phyloP scores from a whole-genome alignment of 2,797 vertebrate species.

The Xiphophorus birchmanni region DNA sequence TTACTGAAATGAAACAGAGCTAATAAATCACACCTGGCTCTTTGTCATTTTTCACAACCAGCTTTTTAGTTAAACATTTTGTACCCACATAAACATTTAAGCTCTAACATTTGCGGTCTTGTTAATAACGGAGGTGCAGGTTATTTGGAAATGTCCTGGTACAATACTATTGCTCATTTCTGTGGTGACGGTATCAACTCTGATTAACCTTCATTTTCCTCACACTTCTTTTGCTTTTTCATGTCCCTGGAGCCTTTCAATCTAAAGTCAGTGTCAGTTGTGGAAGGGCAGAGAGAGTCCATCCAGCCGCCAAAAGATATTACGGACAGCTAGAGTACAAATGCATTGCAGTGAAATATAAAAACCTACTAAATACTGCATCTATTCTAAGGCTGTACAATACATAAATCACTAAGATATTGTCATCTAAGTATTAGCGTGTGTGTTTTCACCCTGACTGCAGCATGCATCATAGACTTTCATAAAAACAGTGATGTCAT shows the following conservation, averaged over 20 bases:
- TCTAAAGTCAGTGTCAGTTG: neutral
- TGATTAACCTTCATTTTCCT: neutral
- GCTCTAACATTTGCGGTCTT: neutral
- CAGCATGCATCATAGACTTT: neutral
- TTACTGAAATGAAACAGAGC: neutral
- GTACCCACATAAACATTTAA: neutral
- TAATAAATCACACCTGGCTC: neutral
- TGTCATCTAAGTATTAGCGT: neutral
- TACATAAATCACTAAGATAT: neutral
- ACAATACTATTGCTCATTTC: neutral
- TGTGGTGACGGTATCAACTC: neutral
- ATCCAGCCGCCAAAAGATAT: neutral
- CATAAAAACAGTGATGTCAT: neutral
- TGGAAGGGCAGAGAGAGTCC: neutral
- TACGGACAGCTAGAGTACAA: neutral
- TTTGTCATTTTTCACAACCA: neutral
- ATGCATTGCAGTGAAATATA: neutral
- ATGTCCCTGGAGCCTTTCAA: neutral
- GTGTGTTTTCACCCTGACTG: neutral
- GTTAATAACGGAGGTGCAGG: neutral
- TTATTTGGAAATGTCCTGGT: neutral
- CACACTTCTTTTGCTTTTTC: neutral
- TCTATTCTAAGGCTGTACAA: neutral
- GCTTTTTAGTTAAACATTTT: neutral
- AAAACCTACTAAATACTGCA: neutral